Evolutionary conservation across 2,888 invertebrate species (phyloP), one percentile per base, ranked within the genome.

Genomic region (Acronicta alni): DNA sequence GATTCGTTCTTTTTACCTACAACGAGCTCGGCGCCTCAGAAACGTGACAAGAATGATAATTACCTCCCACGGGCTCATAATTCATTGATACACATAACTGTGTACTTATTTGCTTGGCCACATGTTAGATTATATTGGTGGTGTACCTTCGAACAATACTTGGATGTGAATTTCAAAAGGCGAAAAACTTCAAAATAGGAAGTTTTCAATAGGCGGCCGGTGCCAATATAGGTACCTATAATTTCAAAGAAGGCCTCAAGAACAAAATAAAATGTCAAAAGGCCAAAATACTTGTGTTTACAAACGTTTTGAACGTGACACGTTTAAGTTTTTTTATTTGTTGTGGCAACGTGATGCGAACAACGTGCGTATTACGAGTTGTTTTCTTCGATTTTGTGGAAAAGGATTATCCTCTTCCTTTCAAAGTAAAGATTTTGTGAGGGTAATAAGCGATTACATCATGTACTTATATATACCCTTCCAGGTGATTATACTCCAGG

Each of bases 251-350:
- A n/a, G n/a, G 6, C 7, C 7, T 32, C 6, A 7, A 35, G 7
- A n/a, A 35, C n/a, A n/a, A n/a, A 32, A 32, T 32, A 32, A 32
- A 32, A 12, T 32, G 35, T 32, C 3, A 32, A n/a, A 12, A 12
- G 10, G 4, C 2, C 30, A 12, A 12, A 32, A 5, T 3, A 5
- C 4, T 14, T 32, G 14, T 32, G 14, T 3, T 32, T 10, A 9
- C 14, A 42, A 59, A 54, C 32, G 15, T 42, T 26, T 0, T 17
- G 37, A 54, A 49, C 38, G 37, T 17, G n/a, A n/a, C 6, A 37
- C 51, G n/a, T 46, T 51, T 38, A 5, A 7, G 35, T 23, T 18
- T 26, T 39, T 16, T 42, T 59, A 60, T 55, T 53, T 60, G 51
- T 26, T 16, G 20, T 10, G 16, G 23, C 10, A 55, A 60, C 45